Evolutionary conservation across 2,797 vertebrate species (phyloP).

Genomic region (Bryconaethiops microstoma): DNA sequence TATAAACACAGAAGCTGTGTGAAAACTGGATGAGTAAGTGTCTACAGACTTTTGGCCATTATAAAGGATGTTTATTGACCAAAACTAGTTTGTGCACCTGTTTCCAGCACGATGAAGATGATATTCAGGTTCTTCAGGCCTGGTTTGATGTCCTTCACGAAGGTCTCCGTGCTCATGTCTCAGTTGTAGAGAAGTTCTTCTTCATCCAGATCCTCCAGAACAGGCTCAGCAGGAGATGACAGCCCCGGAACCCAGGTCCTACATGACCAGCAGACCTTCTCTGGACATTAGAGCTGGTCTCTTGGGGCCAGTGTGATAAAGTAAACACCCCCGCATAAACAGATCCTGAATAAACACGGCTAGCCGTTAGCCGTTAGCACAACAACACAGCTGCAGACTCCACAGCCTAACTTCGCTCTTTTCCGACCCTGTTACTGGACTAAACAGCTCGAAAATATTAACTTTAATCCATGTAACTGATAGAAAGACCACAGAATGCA

Average conservation of each 20-base stretch:
- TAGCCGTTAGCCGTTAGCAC: not conserved
- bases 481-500: too few relatives aligned
- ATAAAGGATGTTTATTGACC: too few relatives aligned
- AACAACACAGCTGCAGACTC: not conserved
- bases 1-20: too few relatives aligned
- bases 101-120: conserved; percentile 87
- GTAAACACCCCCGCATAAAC: too few relatives aligned
- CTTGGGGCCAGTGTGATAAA: not conserved
- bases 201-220: not conserved
- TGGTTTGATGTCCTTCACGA: conserved; percentile 86
- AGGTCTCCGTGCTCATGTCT: conserved; percentile 81
- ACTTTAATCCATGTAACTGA: too few relatives aligned
- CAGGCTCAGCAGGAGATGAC: not conserved
- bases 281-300: not conserved
- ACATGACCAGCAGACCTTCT: not conserved
- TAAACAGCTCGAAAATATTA: not conserved
- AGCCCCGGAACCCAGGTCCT: not conserved
- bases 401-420: not conserved
- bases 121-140: conserved; percentile 86
- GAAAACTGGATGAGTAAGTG: too few relatives aligned
- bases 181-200: not conserved
- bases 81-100: conserved; percentile 77
- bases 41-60: too few relatives aligned
- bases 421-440: too few relatives aligned
- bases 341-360: too few relatives aligned